Conservation (phyloP, 2,113 vertebrate species). For the Vanacampus margaritifer region DNA sequence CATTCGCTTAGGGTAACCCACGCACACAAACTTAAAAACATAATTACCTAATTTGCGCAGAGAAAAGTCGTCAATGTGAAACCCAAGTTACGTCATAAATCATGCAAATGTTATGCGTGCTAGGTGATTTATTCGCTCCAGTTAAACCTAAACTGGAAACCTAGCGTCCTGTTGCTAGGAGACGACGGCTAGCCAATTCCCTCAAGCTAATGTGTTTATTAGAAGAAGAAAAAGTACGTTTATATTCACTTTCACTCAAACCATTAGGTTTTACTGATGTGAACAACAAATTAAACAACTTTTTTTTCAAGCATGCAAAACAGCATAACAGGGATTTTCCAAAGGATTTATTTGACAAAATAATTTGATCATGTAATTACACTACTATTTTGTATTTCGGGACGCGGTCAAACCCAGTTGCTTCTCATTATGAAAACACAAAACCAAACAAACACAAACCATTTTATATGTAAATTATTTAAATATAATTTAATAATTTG, state of each 20-base stretch:
- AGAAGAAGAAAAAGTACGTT: not conserved
- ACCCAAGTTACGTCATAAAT: too few species aligned
- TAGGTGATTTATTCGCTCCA: conserved; percentile 15
- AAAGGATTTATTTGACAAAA: conserved; percentile 65
- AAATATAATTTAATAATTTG: not conserved
- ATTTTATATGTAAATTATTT: not conserved
- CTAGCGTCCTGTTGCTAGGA: conserved; percentile 60
- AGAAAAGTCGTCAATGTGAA: not conserved
- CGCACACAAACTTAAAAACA: too few species aligned
- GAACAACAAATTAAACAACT: not conserved
- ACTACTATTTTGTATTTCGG: conserved; percentile 26
- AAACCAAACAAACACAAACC: not conserved
- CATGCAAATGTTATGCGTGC: not conserved
- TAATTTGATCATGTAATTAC: conserved; percentile 57
- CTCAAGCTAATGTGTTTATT: not conserved
- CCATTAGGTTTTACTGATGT: not conserved
- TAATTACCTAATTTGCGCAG: too few species aligned
- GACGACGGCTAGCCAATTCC: conserved; percentile 25
- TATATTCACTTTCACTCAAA: not conserved
- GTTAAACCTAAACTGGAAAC: conserved; percentile 65
- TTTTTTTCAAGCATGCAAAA: not conserved
- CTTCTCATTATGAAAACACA: conserved; percentile 10
- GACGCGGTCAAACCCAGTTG: conserved; percentile 30
- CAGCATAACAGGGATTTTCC: conserved; percentile 10
- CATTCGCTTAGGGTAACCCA: not conserved